Evolutionary conservation across 2,888 invertebrate species (phyloP), one percentile per base, ranked within the genome.

Genomic region (Nezara viridula): DNA sequence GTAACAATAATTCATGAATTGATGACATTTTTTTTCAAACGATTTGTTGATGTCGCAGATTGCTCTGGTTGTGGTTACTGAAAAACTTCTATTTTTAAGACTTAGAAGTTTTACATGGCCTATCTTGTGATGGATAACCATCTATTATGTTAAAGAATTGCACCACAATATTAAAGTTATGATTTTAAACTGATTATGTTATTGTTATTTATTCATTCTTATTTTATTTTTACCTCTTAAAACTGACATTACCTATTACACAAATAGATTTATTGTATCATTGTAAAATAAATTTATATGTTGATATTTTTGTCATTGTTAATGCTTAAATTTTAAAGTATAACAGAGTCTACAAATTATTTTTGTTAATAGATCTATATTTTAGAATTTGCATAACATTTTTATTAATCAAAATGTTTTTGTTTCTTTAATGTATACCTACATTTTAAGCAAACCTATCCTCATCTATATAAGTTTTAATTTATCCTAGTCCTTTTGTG

Each of bases 401-500:
- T 47, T 81, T 47, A 40, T 2, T 37, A 37, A 19, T 73, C 19
- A 27, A 37, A 37, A 66, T 9, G 32, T 32, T 37, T 66, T 66
- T 32, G 0, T 73, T 73, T 73, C 0, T 73, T 37, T 21, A 9
- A 40, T 77, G 12, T 66, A 27, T 3, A 66, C 7, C 14, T 7
- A 66, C 14, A 9, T 66, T 73, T 24, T 55, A 55, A n/a, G 55
- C 9, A n/a, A 55, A n/a, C 55, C n/a, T 60, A 3, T 60, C n/a
- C n/a, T 60, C n/a, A n/a, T n/a, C n/a, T n/a, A n/a, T 60, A 60
- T 24, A 40, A 77, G 19, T 21, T 5, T 81, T 47, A 81, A 81
- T 81, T 81, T 81, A 81, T 81, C 81, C 81, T 81, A 81, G 81
- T 81, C 81, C 24, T 81, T 81, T 44, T 81, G 81, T 81, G 81